Percentiles rank a stretch among this genome's conserved stretches.
phyloP scores from a whole-genome alignment of 2,888 invertebrate species.

The Erebia aethiops region DNA sequence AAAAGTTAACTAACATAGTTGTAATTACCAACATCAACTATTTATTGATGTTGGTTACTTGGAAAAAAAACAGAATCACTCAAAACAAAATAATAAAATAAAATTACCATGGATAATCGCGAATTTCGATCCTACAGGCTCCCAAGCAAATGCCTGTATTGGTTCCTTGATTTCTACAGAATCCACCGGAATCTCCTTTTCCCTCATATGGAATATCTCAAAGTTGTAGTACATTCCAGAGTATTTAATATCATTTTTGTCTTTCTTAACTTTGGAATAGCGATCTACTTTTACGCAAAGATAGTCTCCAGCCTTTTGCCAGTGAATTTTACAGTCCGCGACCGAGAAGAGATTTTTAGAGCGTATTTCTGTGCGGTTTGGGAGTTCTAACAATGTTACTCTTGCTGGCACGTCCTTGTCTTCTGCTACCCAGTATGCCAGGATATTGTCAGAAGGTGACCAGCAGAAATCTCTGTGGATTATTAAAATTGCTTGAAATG shows the following conservation, averaged over 20 bases:
- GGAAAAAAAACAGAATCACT: too few relatives aligned
- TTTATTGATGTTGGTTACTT: too few relatives aligned
- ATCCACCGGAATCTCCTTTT: constrained; percentile 98
- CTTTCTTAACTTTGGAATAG: constrained; percentile 95
- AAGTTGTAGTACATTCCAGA: constrained; percentile 99
- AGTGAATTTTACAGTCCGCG: constrained; percentile 98
- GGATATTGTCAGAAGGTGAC: constrained; percentile 98
- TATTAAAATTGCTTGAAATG: constrained; percentile 6
- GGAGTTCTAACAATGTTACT: constrained; percentile 95
- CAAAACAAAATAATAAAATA: not conserved
- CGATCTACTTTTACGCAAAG: constrained; percentile 94
- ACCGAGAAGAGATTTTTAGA: constrained; percentile 99
- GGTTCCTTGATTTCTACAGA: constrained; percentile 97
- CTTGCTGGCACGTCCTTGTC: constrained; percentile 98
- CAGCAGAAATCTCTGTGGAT: constrained; percentile 93
- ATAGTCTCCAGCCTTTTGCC: constrained; percentile 99
- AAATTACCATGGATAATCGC: constrained; percentile 94
- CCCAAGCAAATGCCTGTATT: constrained; percentile 98
- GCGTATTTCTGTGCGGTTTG: constrained; percentile 93
- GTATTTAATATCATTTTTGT: constrained; percentile 96
- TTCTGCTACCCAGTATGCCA: constrained; percentile 99
- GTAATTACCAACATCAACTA: not conserved
- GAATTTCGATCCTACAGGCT: constrained; percentile 97
- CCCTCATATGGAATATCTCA: constrained; percentile 99
- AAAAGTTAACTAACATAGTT: constrained; percentile 63